These are phyloP conservation scores for Bos indicus DNA, from an alignment of 2,113 vertebrate species.

Conservation along the genomic window DNA sequence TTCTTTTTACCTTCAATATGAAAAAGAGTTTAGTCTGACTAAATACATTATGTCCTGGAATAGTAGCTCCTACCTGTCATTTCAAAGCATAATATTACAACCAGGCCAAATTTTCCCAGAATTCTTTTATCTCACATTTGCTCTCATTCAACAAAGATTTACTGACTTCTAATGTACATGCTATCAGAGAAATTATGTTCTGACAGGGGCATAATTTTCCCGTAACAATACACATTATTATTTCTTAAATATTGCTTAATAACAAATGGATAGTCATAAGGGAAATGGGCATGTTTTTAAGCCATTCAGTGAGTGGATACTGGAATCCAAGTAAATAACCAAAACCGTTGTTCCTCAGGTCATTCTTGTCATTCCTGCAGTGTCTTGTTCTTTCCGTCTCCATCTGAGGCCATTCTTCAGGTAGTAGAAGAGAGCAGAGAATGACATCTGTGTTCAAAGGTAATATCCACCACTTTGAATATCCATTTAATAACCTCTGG, in stretches of 20 bases:
- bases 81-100: background rate
- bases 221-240: background rate
- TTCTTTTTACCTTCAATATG: background rate
- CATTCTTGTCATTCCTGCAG: background rate
- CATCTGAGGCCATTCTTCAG: background rate
- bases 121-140: background rate
- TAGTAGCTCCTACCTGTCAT: background rate
- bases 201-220: background rate
- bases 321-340: background rate
- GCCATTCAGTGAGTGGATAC: background rate
- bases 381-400: background rate
- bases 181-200: background rate
- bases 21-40: background rate
- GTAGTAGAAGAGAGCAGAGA: background rate
- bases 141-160: background rate
- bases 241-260: background rate
- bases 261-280: background rate
- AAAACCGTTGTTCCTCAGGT: background rate
- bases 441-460: background rate
- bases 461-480: background rate
- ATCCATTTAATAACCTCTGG: background rate
- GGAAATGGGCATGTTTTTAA: background rate
- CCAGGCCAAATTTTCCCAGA: background rate
- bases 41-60: background rate
- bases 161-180: background rate